Conservation (phyloP, 92 coral and sea anemone species). For the Umimayanthus kanabou region DNA sequence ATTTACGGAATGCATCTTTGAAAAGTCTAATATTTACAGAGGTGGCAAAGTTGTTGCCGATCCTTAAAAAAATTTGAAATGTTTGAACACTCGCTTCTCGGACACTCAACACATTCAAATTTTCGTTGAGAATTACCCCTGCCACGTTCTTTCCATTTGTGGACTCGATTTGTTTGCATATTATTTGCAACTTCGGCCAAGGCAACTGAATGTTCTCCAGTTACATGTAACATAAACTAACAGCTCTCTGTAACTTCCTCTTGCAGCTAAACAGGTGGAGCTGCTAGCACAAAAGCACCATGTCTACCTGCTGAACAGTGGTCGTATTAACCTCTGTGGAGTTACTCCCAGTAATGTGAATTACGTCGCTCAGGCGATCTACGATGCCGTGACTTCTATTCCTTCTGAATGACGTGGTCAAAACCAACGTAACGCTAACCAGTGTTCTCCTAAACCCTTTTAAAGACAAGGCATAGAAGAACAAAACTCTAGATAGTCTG, state of each 20-base stretch:
- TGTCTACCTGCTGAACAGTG: conserved; percentile 33
- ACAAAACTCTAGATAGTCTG: background rate
- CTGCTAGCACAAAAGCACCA: conserved; percentile 22
- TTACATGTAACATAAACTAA: background rate
- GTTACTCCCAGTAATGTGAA: conserved; percentile 19
- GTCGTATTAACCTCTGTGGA: conserved; percentile 41
- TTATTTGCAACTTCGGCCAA: too few species aligned
- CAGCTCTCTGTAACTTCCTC: conserved; percentile 26
- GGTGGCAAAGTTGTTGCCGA: too few species aligned
- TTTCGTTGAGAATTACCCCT: too few species aligned
- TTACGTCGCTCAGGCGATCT: conserved; percentile 23
- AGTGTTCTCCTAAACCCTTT: background rate
- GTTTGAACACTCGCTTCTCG: too few species aligned
- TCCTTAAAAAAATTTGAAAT: too few species aligned
- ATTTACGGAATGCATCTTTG: too few species aligned
- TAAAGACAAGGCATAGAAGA: background rate
- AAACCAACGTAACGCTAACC: background rate
- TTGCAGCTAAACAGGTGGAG: conserved; percentile 31
- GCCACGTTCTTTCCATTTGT: too few species aligned
- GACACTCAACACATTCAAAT: background rate
- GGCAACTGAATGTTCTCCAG: too few species aligned
- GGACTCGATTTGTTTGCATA: too few species aligned
- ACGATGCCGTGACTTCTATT: conserved; percentile 35
- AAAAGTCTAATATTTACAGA: too few species aligned
- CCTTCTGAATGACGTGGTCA: conserved; percentile 22